phyloP scores from a whole-genome alignment of 2,888 invertebrate genomes.

The Dryomyza anilis region DNA sequence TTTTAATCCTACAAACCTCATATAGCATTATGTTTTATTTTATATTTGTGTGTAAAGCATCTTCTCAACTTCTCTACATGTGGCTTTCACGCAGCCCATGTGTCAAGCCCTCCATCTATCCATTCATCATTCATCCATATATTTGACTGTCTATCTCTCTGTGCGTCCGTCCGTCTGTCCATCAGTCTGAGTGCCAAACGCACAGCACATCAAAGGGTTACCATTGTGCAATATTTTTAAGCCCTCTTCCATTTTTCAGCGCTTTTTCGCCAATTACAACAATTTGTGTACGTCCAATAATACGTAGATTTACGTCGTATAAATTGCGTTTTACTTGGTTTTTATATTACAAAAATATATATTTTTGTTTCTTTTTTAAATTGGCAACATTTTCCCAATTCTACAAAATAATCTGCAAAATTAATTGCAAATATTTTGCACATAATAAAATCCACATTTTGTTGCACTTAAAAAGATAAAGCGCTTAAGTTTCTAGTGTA shows the following conservation, averaged over 20 bases:
- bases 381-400: too few species aligned
- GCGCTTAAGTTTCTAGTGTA: too few species aligned
- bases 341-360: too few species aligned
- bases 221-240: neutral
- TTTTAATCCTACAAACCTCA: neutral
- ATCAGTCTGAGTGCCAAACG: neutral
- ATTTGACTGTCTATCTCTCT: neutral
- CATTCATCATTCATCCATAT: neutral
- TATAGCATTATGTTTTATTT: neutral
- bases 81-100: too few species aligned
- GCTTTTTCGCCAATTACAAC: constrained; percentile 1
- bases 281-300: too few species aligned
- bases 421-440: too few species aligned
- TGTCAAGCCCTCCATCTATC: neutral
- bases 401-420: too few species aligned
- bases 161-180: neutral
- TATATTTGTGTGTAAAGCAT: too few species aligned
- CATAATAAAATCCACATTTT: too few species aligned
- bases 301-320: neutral
- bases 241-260: neutral
- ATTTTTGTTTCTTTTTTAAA: too few species aligned
- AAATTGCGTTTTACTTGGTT: neutral
- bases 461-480: too few species aligned
- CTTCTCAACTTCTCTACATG: too few species aligned
- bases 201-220: neutral